phyloP scores from a whole-genome alignment of 2,113 vertebrate species.

The Pluvianellus socialis region DNA sequence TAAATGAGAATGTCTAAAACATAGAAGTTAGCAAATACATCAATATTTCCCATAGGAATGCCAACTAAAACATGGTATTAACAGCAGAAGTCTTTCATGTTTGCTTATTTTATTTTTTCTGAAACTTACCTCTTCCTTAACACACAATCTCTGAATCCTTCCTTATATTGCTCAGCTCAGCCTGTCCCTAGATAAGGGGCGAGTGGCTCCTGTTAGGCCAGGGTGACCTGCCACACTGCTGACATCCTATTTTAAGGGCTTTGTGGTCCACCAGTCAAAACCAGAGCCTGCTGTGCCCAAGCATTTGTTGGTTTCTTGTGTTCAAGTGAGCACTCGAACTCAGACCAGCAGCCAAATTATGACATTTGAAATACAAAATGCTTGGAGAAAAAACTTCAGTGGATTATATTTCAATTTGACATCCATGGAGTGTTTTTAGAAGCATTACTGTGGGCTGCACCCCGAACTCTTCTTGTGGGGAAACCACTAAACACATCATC shows the following conservation, averaged over 20 bases:
- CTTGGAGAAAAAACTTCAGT: background rate
- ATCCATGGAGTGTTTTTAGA: accelerated
- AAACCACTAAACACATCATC: background rate
- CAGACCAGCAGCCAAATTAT: background rate
- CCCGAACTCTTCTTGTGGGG: background rate
- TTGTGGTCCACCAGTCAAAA: accelerated
- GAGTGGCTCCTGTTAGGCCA: accelerated
- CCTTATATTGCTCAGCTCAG: background rate
- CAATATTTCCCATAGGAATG: background rate
- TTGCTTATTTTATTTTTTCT: background rate
- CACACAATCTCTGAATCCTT: background rate
- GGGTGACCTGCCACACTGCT: background rate
- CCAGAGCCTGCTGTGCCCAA: background rate
- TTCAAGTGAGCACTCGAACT: background rate
- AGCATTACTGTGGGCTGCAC: background rate
- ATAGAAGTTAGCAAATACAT: background rate
- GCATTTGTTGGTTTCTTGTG: accelerated
- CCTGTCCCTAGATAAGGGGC: background rate
- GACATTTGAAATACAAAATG: background rate
- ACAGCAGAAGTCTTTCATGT: background rate
- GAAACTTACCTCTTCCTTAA: background rate
- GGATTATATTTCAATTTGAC: background rate
- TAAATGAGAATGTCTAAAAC: background rate
- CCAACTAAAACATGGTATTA: background rate
- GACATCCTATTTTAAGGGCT: background rate